Evolutionary conservation across 2,888 invertebrate species (phyloP).

Genomic region (Geophilus truncorum): DNA sequence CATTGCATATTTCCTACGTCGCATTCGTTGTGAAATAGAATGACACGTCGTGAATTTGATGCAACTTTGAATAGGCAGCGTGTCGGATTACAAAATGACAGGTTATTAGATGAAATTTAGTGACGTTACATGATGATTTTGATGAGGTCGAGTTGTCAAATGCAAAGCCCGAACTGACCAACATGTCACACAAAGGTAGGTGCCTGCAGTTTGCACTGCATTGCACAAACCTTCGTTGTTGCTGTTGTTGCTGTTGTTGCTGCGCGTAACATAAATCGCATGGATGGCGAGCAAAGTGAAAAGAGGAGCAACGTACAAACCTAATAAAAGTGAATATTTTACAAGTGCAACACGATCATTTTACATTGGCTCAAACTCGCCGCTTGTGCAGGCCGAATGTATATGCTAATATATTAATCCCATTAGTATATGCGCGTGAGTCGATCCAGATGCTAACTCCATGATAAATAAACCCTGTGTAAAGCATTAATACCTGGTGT

Average conservation of each 20-base stretch:
- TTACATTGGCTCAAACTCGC: slow-evolving; percentile 1
- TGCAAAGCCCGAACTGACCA: background rate
- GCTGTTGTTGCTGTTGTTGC: background rate
- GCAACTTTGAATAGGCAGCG: background rate
- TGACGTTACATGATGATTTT: background rate
- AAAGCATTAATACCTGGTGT: slow-evolving; percentile 6
- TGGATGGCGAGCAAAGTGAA: background rate
- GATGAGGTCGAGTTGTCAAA: background rate
- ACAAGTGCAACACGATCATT: background rate
- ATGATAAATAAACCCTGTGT: background rate
- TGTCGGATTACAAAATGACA: background rate
- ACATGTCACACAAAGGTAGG: background rate
- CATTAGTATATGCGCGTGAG: background rate
- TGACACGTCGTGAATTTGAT: background rate
- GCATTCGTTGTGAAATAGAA: background rate
- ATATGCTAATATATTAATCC: background rate
- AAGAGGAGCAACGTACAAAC: background rate
- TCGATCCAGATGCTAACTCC: background rate
- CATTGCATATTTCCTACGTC: background rate
- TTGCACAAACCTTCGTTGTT: too few relatives aligned
- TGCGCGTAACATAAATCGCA: background rate
- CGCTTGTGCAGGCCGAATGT: background rate
- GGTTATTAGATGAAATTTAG: background rate
- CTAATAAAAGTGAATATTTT: slow-evolving; percentile 6
- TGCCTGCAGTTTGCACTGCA: background rate